A percentile compares a stretch with the other conserved stretches of the same genome.
phyloP scores from a whole-genome alignment of 92 coral and sea anemone species.

The Phenganax subtilis region DNA sequence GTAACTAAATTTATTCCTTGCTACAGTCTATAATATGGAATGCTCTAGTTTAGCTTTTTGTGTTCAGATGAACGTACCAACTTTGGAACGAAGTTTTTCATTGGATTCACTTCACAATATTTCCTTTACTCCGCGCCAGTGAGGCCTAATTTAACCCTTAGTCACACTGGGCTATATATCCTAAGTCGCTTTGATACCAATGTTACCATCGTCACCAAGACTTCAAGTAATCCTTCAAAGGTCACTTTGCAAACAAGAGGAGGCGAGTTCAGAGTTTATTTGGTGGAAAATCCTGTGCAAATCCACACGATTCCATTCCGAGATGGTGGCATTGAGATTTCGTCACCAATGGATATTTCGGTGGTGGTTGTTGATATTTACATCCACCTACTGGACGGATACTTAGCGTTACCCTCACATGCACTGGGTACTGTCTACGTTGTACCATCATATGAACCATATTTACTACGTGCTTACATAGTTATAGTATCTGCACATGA shows the following conservation, averaged over 20 bases:
- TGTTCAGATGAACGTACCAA: not conserved
- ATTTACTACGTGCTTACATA: not conserved
- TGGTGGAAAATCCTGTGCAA: not conserved
- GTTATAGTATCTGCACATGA: constrained; percentile 7
- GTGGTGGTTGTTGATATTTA: not conserved
- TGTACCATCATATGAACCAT: not conserved
- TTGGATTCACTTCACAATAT: constrained; percentile 1
- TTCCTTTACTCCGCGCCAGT: no score
- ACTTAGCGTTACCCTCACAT: not conserved
- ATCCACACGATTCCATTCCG: not conserved
- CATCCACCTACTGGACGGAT: not conserved
- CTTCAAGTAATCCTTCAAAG: not conserved
- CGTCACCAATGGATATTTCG: not conserved
- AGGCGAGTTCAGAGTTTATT: not conserved
- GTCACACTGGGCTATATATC: not conserved
- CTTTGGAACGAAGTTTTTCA: not conserved
- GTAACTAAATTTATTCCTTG: no score
- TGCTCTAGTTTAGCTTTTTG: constrained; percentile 36
- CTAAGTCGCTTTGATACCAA: not conserved
- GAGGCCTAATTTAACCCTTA: no score
- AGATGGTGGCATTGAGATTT: not conserved
- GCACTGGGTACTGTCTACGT: not conserved
- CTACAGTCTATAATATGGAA: no score
- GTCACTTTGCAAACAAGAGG: not conserved
- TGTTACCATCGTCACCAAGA: not conserved